A percentile compares a stretch with the other conserved stretches of the same genome.
These are phyloP conservation scores for Ploceus nigricollis DNA, from an alignment of 2,113 vertebrate species.

Conservation along the genomic window DNA sequence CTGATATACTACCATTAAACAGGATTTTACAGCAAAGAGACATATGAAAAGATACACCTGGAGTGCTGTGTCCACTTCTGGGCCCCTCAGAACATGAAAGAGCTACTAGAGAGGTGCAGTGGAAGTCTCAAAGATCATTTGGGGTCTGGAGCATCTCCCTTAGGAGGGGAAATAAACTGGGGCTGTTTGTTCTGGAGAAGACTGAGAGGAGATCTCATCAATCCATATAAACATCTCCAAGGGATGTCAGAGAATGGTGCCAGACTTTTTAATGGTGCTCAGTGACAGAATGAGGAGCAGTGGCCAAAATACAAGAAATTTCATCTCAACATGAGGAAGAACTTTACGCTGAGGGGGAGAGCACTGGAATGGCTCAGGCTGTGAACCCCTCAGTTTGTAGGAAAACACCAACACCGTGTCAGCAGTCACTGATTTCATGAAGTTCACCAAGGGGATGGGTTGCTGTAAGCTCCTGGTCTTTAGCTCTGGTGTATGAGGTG, in stretches of 20 bases:
- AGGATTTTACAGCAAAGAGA: neutral
- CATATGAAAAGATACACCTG: neutral
- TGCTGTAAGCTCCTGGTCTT: neutral
- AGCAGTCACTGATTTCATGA: neutral
- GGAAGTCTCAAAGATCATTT: neutral
- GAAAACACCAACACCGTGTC: neutral
- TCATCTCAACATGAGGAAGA: neutral
- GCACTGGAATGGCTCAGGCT: fast-evolving
- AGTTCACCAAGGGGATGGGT: neutral
- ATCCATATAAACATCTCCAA: neutral
- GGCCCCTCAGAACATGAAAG: neutral
- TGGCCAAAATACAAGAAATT: neutral
- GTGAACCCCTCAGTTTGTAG: neutral
- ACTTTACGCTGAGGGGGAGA: neutral
- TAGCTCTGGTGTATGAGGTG: neutral
- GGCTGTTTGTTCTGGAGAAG: neutral
- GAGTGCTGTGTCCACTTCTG: neutral
- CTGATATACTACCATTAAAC: neutral
- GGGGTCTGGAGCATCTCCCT: neutral
- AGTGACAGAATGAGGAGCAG: neutral
- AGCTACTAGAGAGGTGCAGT: neutral
- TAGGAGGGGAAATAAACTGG: neutral
- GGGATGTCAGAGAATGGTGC: neutral
- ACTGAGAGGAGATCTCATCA: neutral
- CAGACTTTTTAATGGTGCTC: neutral